phyloP scores from a whole-genome alignment of 2,797 vertebrate species.

The Hephaestus fuliginosus region DNA sequence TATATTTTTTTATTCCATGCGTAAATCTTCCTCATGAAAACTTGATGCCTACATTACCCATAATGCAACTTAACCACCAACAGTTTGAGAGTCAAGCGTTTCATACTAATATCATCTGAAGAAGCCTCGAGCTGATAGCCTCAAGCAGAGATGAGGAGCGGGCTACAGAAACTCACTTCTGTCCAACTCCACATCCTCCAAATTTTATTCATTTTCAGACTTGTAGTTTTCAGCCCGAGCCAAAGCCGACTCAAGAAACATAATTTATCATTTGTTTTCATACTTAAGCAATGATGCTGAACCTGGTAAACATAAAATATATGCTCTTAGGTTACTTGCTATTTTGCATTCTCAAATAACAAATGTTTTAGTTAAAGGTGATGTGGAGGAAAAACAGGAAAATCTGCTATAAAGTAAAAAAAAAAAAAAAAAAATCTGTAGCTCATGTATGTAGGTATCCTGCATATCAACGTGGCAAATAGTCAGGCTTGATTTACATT shows the following conservation, averaged over 20 bases:
- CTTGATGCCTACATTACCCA: not conserved
- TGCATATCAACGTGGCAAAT: not conserved
- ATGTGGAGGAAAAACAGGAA: not conserved
- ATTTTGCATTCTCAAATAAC: not conserved
- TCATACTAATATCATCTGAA: not conserved
- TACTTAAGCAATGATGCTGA: not conserved
- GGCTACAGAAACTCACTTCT: not conserved
- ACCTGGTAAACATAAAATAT: not conserved
- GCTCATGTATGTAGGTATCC: not conserved
- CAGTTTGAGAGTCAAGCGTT: not conserved
- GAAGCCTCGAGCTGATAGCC: not conserved
- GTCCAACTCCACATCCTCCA: not conserved
- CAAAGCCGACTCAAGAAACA: not conserved
- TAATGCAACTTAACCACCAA: not conserved
- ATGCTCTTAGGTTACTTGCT: not conserved
- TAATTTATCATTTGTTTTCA: not conserved
- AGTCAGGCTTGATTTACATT: not conserved
- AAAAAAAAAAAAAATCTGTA: not conserved
- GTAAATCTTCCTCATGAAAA: too few relatives aligned
- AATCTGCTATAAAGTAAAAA: not conserved
- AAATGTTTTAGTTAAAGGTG: not conserved
- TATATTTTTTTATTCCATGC: too few relatives aligned
- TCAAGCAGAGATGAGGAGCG: not conserved
- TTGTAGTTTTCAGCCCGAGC: not conserved
- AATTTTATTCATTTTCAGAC: not conserved